Evolutionary conservation across 2,888 invertebrate species (phyloP), one percentile per base, ranked within the genome.

Genomic region (Sthenelais limicola): DNA sequence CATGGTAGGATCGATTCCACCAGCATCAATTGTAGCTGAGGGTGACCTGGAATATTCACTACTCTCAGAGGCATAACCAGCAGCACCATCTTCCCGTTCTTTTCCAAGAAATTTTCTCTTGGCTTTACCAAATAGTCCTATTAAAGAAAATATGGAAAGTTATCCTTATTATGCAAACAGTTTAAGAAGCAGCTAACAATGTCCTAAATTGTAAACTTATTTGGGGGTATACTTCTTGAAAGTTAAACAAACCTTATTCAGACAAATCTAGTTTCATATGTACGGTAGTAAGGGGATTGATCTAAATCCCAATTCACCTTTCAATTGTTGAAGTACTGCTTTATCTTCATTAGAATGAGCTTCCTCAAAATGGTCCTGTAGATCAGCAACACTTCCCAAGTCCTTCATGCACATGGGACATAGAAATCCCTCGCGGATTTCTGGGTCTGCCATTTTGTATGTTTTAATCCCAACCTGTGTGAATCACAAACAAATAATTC

Each of bases 321-420:
- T 88, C 12, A 89, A 79, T 70, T 88, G 87, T 56, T 86, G 83
- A 5, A 88, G 81, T 3, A 88, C 85, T 72, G 83, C 85, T 75
- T 86, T 87, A 51, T 89, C 86, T 85, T 96, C 87, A 28, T 79
- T 81, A 32, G 85, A 92, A 87, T 98, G 97, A 70, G 92, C 90
- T 75, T 93, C 93, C 87, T 96, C 95, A 85, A 97, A 97, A 89
- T 98, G 98, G 78, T 91, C 91, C 71, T 94, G 93, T 72, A 98
- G 90, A 84, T 93, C 93, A 69, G 92, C 91, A 5, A 95, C 92
- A 18, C 95, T 94, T 84, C 94, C 94, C 58, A 96, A 90, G 87
- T 98, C 97, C 48, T 93, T 92, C 89, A 95, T 93, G 84, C 98
- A 98, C 82, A 97, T 94, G 0, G 98, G 97, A 87, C 98, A 98